A percentile compares a stretch with the other conserved stretches of the same genome.
phyloP scores from a whole-genome alignment of 2,113 vertebrate species.

The Neolamprologus kungweensis region DNA sequence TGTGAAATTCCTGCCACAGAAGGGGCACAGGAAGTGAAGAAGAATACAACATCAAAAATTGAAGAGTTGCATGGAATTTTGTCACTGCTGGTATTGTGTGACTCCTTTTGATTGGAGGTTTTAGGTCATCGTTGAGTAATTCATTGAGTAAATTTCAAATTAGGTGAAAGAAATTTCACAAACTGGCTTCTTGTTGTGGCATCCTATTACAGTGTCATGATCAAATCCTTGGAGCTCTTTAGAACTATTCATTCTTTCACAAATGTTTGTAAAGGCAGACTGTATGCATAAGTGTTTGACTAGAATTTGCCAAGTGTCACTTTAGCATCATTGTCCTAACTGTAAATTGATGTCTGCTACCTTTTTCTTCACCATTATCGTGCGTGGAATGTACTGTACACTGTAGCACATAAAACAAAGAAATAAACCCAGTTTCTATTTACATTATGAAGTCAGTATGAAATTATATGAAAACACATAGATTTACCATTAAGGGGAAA shows the following conservation, averaged over 20 bases:
- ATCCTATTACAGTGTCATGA: background rate
- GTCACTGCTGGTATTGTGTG: background rate
- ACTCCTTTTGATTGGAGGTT: background rate
- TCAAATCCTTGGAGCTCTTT: background rate
- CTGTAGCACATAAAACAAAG: background rate
- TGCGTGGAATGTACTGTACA: background rate
- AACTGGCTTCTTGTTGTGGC: background rate
- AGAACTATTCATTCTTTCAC: background rate
- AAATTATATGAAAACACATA: background rate
- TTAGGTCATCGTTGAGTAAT: background rate
- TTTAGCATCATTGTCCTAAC: background rate
- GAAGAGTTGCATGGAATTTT: background rate
- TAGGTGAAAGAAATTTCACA: background rate
- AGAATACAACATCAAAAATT: background rate
- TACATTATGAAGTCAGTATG: background rate
- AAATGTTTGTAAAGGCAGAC: background rate
- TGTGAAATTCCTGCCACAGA: background rate
- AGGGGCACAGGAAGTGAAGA: background rate
- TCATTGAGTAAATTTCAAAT: background rate
- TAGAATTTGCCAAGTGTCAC: background rate
- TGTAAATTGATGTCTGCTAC: background rate
- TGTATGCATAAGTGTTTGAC: background rate
- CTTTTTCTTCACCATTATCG: background rate
- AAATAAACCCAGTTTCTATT: background rate
- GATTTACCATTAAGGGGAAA: background rate